phyloP scores from a whole-genome alignment of 2,888 invertebrate genomes.

The Oxycera nigricornis region DNA sequence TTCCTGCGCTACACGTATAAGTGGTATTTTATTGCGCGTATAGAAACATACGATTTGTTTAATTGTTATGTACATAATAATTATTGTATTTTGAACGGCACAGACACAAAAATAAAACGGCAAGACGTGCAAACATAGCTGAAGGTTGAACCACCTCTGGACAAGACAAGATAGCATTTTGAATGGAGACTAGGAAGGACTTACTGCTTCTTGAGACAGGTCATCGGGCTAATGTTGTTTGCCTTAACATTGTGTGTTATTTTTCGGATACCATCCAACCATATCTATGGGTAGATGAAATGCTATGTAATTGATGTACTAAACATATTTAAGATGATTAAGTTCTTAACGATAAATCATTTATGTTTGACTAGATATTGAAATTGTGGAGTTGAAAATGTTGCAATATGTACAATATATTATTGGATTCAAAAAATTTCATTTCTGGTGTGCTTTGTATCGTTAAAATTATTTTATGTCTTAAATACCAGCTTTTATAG shows the following conservation, averaged over 20 bases:
- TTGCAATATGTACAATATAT: too few relatives aligned
- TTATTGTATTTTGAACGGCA: neutral
- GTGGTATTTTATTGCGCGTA: neutral
- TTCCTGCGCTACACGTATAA: neutral
- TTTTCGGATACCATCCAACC: conserved; percentile 92
- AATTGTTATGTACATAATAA: conserved; percentile 22
- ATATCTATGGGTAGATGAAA: conserved; percentile 78
- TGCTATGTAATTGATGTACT: too few relatives aligned
- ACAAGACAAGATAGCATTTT: neutral
- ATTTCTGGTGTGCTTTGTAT: too few relatives aligned
- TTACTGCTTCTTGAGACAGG: conserved; percentile 99
- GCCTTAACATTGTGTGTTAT: conserved; percentile 99
- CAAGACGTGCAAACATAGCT: conserved; percentile 19
- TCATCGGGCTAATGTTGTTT: conserved; percentile 98
- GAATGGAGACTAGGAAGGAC: conserved; percentile 63
- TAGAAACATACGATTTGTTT: neutral
- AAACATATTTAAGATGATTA: too few relatives aligned
- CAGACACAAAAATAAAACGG: conserved; percentile 1
- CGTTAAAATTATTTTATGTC: too few relatives aligned
- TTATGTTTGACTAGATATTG: too few relatives aligned
- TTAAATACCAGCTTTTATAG: too few relatives aligned
- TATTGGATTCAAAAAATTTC: too few relatives aligned
- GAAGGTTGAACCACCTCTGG: neutral
- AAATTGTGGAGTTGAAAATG: too few relatives aligned
- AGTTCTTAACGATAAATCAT: too few relatives aligned